Conservation (phyloP, 2,797 vertebrate genomes). For the Molossus alvarezi region DNA sequence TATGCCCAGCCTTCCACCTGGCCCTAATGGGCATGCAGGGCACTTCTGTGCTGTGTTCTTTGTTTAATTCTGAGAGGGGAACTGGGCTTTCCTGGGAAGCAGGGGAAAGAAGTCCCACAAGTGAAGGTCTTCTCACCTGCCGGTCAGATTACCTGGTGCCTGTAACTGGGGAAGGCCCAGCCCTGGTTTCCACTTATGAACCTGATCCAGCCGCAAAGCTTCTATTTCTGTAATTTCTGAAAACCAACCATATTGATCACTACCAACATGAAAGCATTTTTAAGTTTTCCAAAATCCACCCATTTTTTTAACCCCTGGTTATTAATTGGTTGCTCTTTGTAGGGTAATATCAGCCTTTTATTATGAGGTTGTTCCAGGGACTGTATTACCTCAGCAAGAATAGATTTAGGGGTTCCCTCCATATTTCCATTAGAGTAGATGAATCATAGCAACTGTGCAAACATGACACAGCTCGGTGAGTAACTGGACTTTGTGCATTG, state of each 20-base stretch:
- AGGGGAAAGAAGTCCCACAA: background rate
- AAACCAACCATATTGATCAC: no score
- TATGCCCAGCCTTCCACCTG: background rate
- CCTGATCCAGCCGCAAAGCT: no score
- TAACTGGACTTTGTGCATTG: constrained; percentile 73
- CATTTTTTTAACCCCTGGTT: background rate
- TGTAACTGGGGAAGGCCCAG: background rate
- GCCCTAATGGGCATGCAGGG: background rate
- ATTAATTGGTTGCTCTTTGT: background rate
- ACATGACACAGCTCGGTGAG: background rate
- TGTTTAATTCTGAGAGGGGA: background rate
- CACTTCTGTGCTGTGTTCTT: background rate
- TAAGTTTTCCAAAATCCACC: background rate
- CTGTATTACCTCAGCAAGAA: background rate
- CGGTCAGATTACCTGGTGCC: accelerated
- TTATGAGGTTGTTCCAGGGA: background rate
- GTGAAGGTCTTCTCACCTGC: no score
- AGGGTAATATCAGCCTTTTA: background rate
- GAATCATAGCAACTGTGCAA: background rate
- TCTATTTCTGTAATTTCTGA: no score
- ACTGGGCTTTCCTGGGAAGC: background rate
- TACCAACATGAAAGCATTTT: background rate
- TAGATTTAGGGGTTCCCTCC: background rate
- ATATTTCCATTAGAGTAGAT: background rate
- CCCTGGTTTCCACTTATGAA: background rate